Conservation (phyloP, 2,888 invertebrate species). For the Tetragnatha montana region DNA sequence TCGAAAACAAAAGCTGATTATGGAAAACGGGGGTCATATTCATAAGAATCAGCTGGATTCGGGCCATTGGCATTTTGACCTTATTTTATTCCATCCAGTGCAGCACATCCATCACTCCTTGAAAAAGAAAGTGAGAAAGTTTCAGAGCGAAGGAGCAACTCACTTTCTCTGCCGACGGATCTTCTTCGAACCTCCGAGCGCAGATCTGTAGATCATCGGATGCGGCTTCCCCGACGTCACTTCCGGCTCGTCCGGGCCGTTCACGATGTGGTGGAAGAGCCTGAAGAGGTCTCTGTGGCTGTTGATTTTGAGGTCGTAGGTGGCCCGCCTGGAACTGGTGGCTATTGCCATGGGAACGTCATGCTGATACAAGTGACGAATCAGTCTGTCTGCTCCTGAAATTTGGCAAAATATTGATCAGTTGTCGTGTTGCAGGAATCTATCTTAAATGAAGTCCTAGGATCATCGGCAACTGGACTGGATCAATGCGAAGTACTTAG, state of each 20-base stretch:
- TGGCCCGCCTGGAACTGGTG: slow-evolving; percentile 86
- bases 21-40: no score
- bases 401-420: slow-evolving; percentile 71
- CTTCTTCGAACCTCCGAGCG: slow-evolving; percentile 83
- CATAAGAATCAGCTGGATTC: no score
- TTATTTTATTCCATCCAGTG: no score
- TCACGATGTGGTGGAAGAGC: slow-evolving; percentile 85
- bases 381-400: slow-evolving; percentile 86
- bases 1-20: no score
- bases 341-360: slow-evolving; percentile 91
- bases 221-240: slow-evolving; percentile 91
- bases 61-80: no score
- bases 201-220: slow-evolving; percentile 89
- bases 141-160: slow-evolving; percentile 78
- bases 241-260: slow-evolving; percentile 90
- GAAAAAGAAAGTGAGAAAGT: not conserved
- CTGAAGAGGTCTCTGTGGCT: slow-evolving; percentile 82
- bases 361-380: slow-evolving; percentile 85
- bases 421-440: no score
- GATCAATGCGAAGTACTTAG: not conserved
- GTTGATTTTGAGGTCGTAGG: slow-evolving; percentile 83
- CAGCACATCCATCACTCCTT: no score
- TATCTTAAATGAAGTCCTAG: not conserved
- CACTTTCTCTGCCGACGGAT: slow-evolving; percentile 74
- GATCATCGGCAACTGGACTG: not conserved